A percentile compares a stretch with the other conserved stretches of the same genome.
These are phyloP conservation scores for Ylistrum balloti DNA, from an alignment of 1,140 invertebrate species.

Conservation along the genomic window DNA sequence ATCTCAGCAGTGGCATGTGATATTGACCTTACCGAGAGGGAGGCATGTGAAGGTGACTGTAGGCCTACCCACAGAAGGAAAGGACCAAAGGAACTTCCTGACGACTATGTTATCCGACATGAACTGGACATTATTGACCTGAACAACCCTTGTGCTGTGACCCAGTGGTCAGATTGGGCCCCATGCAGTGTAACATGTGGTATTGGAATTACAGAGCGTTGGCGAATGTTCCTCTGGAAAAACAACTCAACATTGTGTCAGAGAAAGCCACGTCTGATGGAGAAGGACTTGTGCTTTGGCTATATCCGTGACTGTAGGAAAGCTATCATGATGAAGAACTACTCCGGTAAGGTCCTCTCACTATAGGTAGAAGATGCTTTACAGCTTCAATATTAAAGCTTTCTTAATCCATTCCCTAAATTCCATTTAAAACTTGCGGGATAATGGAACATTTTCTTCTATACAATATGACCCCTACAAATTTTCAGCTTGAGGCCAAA, in stretches of 20 bases:
- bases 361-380: not conserved
- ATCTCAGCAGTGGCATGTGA: constrained; percentile 83
- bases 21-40: constrained; percentile 79
- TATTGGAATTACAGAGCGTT: constrained; percentile 75
- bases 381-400: not conserved
- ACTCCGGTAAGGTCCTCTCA: constrained; percentile 69
- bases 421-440: not conserved
- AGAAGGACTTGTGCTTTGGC: constrained; percentile 77
- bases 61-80: constrained; percentile 64
- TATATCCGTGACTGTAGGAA: constrained; percentile 75
- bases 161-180: constrained; percentile 85
- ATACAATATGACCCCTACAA: not conserved
- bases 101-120: constrained; percentile 77
- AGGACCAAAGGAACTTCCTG: constrained; percentile 79
- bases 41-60: constrained; percentile 81
- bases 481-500: not conserved
- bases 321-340: constrained; percentile 79
- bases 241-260: constrained; percentile 64
- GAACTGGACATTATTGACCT: constrained; percentile 64
- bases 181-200: constrained; percentile 86
- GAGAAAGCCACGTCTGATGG: constrained; percentile 74
- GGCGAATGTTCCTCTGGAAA: constrained; percentile 74
- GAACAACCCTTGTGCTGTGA: constrained; percentile 82
- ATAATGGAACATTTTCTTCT: not conserved
- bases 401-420: not conserved